Evolutionary conservation across 2,888 invertebrate genomes (phyloP).

Genomic region (Hedya salicella): DNA sequence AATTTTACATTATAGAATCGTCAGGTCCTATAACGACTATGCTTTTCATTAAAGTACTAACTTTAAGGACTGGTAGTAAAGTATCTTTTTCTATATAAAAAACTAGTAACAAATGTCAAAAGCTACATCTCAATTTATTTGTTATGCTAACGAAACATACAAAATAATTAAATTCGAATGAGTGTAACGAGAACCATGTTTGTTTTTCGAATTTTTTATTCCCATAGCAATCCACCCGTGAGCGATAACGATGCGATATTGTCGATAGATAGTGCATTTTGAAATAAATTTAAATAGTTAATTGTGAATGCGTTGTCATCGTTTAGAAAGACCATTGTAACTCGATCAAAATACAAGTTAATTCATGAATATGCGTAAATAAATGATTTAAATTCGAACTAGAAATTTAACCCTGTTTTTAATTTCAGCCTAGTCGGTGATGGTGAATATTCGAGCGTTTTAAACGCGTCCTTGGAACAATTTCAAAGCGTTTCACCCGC

Average conservation of each 20-base stretch:
- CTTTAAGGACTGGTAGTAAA: neutral
- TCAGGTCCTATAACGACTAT: neutral
- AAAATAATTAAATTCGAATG: conserved; percentile 52
- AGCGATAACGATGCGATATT: conserved; percentile 1
- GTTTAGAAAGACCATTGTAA: neutral
- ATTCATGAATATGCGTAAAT: neutral
- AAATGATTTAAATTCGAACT: too few relatives aligned
- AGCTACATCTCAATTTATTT: conserved; percentile 18
- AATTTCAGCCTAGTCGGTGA: too few relatives aligned
- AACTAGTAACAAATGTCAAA: neutral
- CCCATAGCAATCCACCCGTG: neutral
- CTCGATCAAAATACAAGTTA: neutral
- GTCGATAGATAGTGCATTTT: conserved; percentile 1
- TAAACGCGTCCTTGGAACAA: too few relatives aligned
- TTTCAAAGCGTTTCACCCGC: too few relatives aligned
- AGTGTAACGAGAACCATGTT: conserved; percentile 45
- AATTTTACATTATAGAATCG: neutral
- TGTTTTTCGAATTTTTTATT: conserved; percentile 42
- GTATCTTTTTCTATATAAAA: neutral
- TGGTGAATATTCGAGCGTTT: too few relatives aligned
- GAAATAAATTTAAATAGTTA: conserved; percentile 21
- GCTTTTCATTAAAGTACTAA: neutral
- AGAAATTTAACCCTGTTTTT: too few relatives aligned
- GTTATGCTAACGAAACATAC: conserved; percentile 51
- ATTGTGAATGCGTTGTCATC: neutral